Evolutionary conservation across 2,888 invertebrate genomes (phyloP).

Genomic region (Lithophane semibrunnea): DNA sequence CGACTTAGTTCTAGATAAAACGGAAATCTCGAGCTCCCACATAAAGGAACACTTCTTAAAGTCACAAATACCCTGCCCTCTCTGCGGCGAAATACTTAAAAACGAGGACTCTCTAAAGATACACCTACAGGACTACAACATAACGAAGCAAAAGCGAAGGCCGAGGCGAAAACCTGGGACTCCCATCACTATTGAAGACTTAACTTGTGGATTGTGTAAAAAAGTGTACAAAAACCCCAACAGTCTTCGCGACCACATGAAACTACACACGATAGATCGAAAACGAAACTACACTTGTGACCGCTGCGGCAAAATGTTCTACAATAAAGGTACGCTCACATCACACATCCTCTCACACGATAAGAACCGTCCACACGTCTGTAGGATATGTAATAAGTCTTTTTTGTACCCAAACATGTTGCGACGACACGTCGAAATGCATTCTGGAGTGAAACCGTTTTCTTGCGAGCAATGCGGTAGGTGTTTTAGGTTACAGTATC

Average conservation of each 20-base stretch:
- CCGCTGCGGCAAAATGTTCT: conserved; percentile 86
- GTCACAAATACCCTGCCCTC: conserved; percentile 75
- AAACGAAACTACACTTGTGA: conserved; percentile 86
- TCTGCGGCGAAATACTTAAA: conserved; percentile 82
- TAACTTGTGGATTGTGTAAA: conserved; percentile 83
- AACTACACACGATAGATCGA: conserved; percentile 88
- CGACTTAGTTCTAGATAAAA: conserved; percentile 68
- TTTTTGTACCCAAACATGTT: conserved; percentile 86
- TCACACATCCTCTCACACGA: conserved; percentile 87
- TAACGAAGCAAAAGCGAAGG: conserved; percentile 75
- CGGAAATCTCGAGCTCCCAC: conserved; percentile 69
- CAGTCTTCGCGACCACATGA: conserved; percentile 88
- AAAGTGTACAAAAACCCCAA: conserved; percentile 84
- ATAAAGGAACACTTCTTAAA: conserved; percentile 76
- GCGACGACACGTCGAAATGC: conserved; percentile 85
- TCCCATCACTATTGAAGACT: conserved; percentile 81
- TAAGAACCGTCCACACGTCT: conserved; percentile 82
- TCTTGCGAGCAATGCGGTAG: conserved; percentile 86
- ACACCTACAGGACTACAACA: conserved; percentile 78
- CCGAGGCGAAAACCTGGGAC: conserved; percentile 82
- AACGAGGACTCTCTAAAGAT: conserved; percentile 77
- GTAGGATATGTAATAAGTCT: conserved; percentile 85
- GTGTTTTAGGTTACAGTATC: conserved; percentile 92
- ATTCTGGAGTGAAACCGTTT: conserved; percentile 84
- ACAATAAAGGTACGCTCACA: conserved; percentile 85